Evolutionary conservation across 2,113 vertebrate species (phyloP).

Genomic region (Antechinus flavipes): DNA sequence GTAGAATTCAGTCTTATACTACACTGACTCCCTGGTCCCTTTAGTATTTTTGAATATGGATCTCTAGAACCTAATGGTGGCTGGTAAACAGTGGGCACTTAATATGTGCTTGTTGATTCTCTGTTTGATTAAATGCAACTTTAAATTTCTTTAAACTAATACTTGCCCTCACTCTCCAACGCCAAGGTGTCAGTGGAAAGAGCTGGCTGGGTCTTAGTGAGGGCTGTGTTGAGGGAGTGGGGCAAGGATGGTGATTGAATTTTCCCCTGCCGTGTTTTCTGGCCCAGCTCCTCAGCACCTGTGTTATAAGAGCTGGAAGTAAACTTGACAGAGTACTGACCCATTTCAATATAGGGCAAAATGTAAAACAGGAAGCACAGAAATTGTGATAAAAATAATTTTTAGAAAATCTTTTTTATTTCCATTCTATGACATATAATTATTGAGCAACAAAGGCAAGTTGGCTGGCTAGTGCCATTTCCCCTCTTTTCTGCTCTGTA

Average conservation of each 20-base stretch:
- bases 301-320: background rate
- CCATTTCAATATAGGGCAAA: background rate
- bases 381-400: conserved; percentile 11
- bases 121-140: background rate
- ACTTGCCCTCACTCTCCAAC: too few relatives aligned
- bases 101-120: background rate
- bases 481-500: background rate
- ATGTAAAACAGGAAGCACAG: conserved; percentile 15
- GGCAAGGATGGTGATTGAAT: background rate
- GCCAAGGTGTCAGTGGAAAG: background rate
- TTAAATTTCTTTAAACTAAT: background rate
- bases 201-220: background rate
- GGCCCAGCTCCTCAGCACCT: background rate
- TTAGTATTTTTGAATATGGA: background rate
- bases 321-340: background rate
- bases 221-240: background rate
- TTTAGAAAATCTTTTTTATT: conserved; percentile 26
- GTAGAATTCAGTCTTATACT: background rate
- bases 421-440: conserved; percentile 19
- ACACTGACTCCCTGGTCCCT: background rate
- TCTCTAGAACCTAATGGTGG: background rate
- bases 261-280: background rate
- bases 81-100: background rate
- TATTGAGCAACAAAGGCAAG: background rate
- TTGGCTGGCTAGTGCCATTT: background rate